Percentiles rank a stretch among this genome's conserved stretches.
phyloP scores from a whole-genome alignment of 2,113 vertebrate species.

The Crotophaga sulcirostris region DNA sequence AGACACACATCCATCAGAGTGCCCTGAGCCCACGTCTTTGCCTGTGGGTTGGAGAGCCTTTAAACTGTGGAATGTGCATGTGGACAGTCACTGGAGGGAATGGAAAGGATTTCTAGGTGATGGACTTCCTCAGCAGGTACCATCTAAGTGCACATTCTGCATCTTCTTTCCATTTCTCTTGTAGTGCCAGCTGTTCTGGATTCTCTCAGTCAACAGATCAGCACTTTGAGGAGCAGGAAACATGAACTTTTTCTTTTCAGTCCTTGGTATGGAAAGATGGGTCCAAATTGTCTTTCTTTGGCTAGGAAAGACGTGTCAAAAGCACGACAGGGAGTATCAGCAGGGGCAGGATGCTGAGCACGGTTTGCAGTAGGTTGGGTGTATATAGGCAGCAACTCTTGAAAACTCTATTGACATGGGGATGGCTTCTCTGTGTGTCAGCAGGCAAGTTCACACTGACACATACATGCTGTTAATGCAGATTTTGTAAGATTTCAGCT shows the following conservation, averaged over 20 bases:
- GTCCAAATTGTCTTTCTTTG: not conserved
- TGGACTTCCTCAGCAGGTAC: not conserved
- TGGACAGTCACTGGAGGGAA: not conserved
- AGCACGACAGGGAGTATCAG: not conserved
- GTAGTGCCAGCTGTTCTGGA: not conserved
- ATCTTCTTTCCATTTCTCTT: not conserved
- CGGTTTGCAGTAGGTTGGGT: not conserved
- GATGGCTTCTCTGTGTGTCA: not conserved
- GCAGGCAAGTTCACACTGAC: not conserved
- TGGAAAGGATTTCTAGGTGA: not conserved
- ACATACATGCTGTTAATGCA: not conserved
- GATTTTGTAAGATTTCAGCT: not conserved
- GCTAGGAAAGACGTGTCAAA: not conserved
- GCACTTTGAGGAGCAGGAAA: not conserved
- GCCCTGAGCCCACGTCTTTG: not conserved
- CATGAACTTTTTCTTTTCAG: not conserved
- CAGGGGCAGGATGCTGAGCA: not conserved
- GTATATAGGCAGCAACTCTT: not conserved
- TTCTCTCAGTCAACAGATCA: not conserved
- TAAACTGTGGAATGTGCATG: accelerated
- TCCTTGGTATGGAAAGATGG: not conserved
- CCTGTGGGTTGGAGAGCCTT: not conserved
- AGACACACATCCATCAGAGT: not conserved
- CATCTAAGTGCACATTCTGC: not conserved
- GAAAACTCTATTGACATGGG: not conserved